These are phyloP conservation scores for Catagonus wagneri DNA, from an alignment of 2,113 vertebrate species.

Conservation along the genomic window DNA sequence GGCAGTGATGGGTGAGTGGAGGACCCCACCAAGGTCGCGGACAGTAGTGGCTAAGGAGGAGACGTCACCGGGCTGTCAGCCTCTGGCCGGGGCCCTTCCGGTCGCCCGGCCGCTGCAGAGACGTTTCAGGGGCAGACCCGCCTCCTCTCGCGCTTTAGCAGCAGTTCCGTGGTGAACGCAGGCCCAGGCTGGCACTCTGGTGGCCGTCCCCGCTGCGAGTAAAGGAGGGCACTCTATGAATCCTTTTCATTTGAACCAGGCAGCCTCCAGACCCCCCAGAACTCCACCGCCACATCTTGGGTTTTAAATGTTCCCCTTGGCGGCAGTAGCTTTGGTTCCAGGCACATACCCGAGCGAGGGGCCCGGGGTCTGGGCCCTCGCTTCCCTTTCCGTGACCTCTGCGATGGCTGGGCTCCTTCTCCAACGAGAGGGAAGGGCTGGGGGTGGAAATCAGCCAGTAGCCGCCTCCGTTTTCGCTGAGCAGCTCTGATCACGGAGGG, in stretches of 20 bases:
- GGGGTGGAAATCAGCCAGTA: too few relatives aligned
- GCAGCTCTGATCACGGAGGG: background rate
- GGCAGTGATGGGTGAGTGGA: too few relatives aligned
- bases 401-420: background rate
- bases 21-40: too few relatives aligned
- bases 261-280: too few relatives aligned
- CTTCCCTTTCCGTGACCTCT: fast-evolving
- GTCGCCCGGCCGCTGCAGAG: background rate
- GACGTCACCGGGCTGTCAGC: background rate
- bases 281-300: background rate
- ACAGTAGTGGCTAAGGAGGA: too few relatives aligned
- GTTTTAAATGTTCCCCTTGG: background rate
- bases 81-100: background rate
- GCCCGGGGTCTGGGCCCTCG: background rate
- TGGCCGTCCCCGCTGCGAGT: too few relatives aligned
- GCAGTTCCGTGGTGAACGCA: fast-evolving
- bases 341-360: background rate
- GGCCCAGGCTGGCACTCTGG: background rate
- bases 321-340: background rate
- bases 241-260: background rate
- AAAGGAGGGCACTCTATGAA: background rate
- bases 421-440: background rate
- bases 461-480: background rate
- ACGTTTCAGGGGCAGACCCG: fast-evolving
- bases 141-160: fast-evolving